Conservation (phyloP, 2,797 vertebrate genomes). For the Bradypodion ventrale region DNA sequence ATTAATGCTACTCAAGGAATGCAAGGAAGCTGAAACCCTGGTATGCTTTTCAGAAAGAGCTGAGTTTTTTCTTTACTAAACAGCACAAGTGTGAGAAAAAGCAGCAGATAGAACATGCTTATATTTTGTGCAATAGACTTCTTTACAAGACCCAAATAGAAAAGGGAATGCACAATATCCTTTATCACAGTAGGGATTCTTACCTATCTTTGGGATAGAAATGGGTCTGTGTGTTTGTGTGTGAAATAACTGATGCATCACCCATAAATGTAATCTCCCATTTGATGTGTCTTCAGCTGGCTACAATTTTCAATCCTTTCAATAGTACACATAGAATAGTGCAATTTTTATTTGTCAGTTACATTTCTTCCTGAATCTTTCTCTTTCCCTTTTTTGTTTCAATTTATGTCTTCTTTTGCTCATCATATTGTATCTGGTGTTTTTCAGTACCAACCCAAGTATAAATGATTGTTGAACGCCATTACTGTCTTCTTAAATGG, state of each 20-base stretch:
- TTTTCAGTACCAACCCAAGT: background rate
- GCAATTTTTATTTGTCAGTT: conserved; percentile 30
- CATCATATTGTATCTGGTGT: background rate
- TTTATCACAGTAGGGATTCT: conserved; percentile 19
- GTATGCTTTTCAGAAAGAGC: background rate
- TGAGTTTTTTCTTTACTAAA: conserved; percentile 28
- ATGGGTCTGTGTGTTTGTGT: background rate
- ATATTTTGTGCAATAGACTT: conserved; percentile 32
- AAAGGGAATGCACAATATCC: conserved; percentile 35
- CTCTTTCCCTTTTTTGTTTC: conserved; percentile 16
- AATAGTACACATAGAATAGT: conserved; percentile 1
- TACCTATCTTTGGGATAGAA: background rate
- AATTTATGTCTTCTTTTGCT: background rate
- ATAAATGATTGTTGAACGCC: background rate
- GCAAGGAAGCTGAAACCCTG: conserved; percentile 27
- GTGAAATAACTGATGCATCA: conserved; percentile 44
- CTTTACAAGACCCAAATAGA: conserved; percentile 15
- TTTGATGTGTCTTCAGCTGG: background rate
- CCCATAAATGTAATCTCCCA: conserved; percentile 37
- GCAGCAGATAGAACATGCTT: background rate
- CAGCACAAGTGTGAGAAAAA: conserved; percentile 13
- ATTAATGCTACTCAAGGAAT: background rate
- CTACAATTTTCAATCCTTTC: background rate
- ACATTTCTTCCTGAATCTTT: conserved; percentile 10
- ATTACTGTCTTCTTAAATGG: background rate